These are phyloP conservation scores for Enteromius fasciolatus DNA, from an alignment of 2,797 vertebrate genomes.

Conservation along the genomic window DNA sequence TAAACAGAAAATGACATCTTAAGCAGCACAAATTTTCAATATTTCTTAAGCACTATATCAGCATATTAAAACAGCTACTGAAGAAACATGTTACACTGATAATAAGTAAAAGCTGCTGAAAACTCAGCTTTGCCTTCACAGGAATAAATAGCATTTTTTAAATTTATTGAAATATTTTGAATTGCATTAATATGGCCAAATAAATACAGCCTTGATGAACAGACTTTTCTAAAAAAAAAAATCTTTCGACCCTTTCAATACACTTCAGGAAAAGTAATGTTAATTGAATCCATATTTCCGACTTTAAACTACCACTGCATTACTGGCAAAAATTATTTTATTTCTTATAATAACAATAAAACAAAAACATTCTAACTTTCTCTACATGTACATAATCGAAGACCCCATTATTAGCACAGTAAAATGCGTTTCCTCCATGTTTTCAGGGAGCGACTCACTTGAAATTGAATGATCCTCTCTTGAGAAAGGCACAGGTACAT, in stretches of 20 bases:
- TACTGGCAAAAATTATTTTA: neutral
- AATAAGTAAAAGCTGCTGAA: neutral
- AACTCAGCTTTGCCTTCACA: neutral
- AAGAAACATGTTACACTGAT: neutral
- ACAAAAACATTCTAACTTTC: neutral
- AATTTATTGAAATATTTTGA: neutral
- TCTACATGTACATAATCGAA: neutral
- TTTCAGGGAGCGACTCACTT: conserved; percentile 78
- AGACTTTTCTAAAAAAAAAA: too few species aligned
- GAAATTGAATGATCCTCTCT: conserved; percentile 99
- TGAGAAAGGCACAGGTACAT: conserved; percentile 99
- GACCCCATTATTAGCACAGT: neutral
- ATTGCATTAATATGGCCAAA: neutral
- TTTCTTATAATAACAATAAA: neutral
- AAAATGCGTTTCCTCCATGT: neutral
- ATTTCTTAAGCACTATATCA: neutral
- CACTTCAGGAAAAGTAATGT: neutral
- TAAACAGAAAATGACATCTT: neutral
- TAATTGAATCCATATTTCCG: neutral
- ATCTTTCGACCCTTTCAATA: neutral
- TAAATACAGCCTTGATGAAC: neutral
- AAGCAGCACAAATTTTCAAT: neutral
- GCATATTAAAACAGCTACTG: neutral
- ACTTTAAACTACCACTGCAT: neutral
- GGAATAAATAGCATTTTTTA: neutral